Conservation (phyloP, 2,113 vertebrate genomes). For the Epinephelus cyanopodus region DNA sequence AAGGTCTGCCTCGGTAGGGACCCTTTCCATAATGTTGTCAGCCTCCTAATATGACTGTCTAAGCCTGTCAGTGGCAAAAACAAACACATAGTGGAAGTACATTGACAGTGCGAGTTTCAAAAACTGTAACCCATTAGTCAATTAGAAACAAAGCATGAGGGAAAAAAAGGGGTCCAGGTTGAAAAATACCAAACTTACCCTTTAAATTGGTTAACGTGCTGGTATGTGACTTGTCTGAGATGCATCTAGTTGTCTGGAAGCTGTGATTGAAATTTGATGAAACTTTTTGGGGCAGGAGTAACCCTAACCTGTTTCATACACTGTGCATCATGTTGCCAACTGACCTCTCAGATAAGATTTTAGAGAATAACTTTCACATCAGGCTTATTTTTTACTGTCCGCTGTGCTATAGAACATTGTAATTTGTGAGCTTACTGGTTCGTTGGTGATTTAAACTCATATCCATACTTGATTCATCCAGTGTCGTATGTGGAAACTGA, state of each 20-base stretch:
- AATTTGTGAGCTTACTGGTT: conserved; percentile 7
- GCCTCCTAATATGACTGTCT: too few relatives aligned
- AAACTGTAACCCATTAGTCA: too few relatives aligned
- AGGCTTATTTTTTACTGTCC: conserved; percentile 2
- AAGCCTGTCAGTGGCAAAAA: too few relatives aligned
- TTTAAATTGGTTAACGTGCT: conserved; percentile 18
- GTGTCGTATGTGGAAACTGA: conserved; percentile 6
- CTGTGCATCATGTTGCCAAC: conserved; percentile 49
- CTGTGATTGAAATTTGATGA: conserved; percentile 34
- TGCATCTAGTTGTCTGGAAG: conserved; percentile 25
- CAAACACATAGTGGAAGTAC: too few relatives aligned
- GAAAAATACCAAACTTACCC: too few relatives aligned
- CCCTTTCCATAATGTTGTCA: too few relatives aligned
- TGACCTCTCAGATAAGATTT: conserved; percentile 36
- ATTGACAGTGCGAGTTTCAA: too few relatives aligned
- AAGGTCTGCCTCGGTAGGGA: too few relatives aligned
- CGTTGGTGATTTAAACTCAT: conserved; percentile 27
- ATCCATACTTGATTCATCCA: conserved; percentile 22
- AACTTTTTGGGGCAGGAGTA: conserved; percentile 9
- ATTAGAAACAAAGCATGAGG: too few relatives aligned
- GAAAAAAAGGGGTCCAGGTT: too few relatives aligned
- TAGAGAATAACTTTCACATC: background rate
- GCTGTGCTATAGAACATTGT: conserved; percentile 12
- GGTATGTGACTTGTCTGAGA: conserved; percentile 13
- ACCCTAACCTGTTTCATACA: conserved; percentile 20